Base-by-base conservation (phyloP, 2,113 vertebrate genomes). In the Plecturocebus donacophilus region DNA sequence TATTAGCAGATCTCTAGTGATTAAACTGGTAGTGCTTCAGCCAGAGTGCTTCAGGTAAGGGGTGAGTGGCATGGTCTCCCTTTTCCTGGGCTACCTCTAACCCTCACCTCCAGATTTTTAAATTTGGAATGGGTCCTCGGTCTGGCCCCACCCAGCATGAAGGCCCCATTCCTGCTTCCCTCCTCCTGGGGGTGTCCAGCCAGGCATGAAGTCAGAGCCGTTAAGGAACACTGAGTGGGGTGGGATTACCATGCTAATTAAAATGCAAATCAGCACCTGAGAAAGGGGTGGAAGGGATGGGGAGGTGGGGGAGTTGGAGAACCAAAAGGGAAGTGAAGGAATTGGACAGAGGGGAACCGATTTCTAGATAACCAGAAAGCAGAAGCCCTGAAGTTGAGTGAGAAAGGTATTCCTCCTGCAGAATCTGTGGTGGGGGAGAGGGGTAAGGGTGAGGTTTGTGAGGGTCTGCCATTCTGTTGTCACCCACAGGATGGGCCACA, bases 231-330 rank as follows among this genome's bases (percentile, higher is more conserved):
- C 71, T 3, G 0, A 25, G 0, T n/a, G 40, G 87, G 95, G 23
- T 66, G 82, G 47, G 87, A 87, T 68, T 94, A 58, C 58, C 77
- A 96, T 95, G 90, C 30, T 96, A 97, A 97, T 97, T 90, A 95
- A 88, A 64, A 97, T 97, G 95, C 90, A 97, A 98, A 96, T 96
- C n/a, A 91, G 91, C 83, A 96, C 94, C 95, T 80, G 66, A 38
- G 47, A 81, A 35, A 75, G 38, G 54, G 40, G 5, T 47, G 12
- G 64, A 71, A 19, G 71, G 40, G 47, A 17, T 6, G 11, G n/a
- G 10, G 5, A 17, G 61, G 54, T 5, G 11, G 20, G 10, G 85
- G 52, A 8, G 45, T 52, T 54, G 19, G n/a, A 76, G 45, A 70
- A 73, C 75, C 87, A 30, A 84, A 52, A 40, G 90, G 75, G 7